These are phyloP conservation scores for Abramis brama DNA, from an alignment of 2,113 vertebrate genomes.

Conservation along the genomic window DNA sequence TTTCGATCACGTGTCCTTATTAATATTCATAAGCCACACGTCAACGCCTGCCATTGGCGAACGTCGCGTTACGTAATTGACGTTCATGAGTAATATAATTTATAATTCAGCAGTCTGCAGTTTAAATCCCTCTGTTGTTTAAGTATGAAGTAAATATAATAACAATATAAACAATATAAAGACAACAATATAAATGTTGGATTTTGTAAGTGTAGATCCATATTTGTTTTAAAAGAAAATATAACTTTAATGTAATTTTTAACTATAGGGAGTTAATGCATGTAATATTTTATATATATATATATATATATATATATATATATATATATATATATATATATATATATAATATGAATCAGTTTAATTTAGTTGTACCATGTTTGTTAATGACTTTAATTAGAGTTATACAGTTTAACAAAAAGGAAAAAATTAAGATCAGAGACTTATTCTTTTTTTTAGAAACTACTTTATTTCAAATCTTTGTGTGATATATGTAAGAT, in stretches of 20 bases:
- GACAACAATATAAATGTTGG: neutral
- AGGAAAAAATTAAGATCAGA: neutral
- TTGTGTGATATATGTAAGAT: neutral
- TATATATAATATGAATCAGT: neutral
- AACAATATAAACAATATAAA: too few relatives aligned
- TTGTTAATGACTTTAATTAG: too few relatives aligned
- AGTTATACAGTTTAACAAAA: neutral
- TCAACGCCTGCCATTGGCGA: neutral
- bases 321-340: too few relatives aligned
- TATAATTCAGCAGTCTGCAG: neutral
- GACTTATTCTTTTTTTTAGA: neutral
- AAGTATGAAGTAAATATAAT: neutral
- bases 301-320: neutral
- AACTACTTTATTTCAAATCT: conserved; percentile 38
- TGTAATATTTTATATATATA: too few relatives aligned
- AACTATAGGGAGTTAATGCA: neutral
- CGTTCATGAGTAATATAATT: neutral
- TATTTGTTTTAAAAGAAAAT: too few relatives aligned
- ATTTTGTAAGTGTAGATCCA: neutral
- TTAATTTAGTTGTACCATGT: neutral
- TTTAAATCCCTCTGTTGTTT: neutral
- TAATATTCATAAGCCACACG: neutral
- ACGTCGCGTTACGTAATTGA: neutral
- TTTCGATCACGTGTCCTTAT: neutral
- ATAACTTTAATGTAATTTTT: too few relatives aligned